A percentile compares a stretch with the other conserved stretches of the same genome.
Conservation (phyloP, 2,888 invertebrate genomes). For the Meteorus cinctellus region DNA sequence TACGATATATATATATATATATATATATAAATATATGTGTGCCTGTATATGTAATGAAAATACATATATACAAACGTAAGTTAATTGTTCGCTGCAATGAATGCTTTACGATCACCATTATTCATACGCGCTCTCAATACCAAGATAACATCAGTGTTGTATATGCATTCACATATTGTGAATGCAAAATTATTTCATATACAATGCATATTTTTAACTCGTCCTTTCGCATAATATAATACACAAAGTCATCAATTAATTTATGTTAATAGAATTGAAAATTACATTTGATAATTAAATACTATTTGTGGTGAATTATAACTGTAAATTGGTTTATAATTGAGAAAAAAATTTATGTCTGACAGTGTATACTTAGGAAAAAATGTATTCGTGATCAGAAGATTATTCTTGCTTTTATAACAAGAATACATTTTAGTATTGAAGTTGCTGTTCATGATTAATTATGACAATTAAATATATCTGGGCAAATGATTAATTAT, state of each 20-base stretch:
- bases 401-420: too few species aligned
- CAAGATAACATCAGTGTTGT: neutral
- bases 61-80: slow-evolving; percentile 42
- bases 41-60: neutral
- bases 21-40: slow-evolving; percentile 33
- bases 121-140: slow-evolving; percentile 54
- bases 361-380: too few species aligned
- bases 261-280: slow-evolving; percentile 3
- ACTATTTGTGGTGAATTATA: neutral
- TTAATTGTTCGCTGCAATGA: slow-evolving; percentile 65
- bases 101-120: slow-evolving; percentile 67
- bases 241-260: neutral
- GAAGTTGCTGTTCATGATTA: too few species aligned
- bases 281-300: neutral
- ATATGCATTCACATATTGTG: slow-evolving; percentile 15
- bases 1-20: slow-evolving; percentile 48
- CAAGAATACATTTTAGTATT: too few species aligned
- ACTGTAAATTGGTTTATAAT: neutral
- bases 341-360: neutral
- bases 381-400: too few species aligned
- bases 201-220: neutral
- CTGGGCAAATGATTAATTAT: too few species aligned
- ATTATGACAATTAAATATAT: too few species aligned
- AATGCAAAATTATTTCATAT: slow-evolving; percentile 15
- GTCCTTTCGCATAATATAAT: neutral